Evolutionary conservation across 2,113 vertebrate genomes (phyloP), one percentile per base, ranked within the genome.

Genomic region (Gorsachius goisagi): DNA sequence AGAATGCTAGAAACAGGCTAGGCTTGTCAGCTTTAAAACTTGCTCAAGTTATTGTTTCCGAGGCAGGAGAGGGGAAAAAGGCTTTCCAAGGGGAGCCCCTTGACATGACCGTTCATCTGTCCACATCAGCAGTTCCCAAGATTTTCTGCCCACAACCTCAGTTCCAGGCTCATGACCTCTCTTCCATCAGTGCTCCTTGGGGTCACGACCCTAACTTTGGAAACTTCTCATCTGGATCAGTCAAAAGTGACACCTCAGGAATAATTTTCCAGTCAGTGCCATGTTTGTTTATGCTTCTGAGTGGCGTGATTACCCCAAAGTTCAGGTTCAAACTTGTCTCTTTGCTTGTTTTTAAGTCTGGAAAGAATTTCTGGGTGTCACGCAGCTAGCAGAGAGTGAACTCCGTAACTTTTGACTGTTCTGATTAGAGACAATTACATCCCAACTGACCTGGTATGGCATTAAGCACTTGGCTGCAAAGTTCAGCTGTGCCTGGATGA

Each of bases 321-420:
- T 89, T 96, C 97, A 95, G 84, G 94, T 92, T 96, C 74, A 89
- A 28, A 91, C 95, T 85, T 53, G 92, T 73, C n/a, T 87, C 74
- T 95, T 79, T 74, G 64, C 88, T 94, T 81, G 88, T 94, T 90
- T 92, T 23, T 64, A 77, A 92, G 75, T 45, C 83, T 90, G 71
- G 73, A 89, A 95, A 60, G 88, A 95, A 93, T 95, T 96, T 96
- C 33, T 93, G 60, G 37, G 79, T 97, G 88, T 90, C 95, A 82
- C 71, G 94, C 68, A 91, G 69, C 12, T 74, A 72, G 39, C 23
- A 90, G 82, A 85, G 81, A 58, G 53, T 18, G 79, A 94, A 96
- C 62, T 93, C 62, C 37, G 15, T 67, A 76, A 66, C 93, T 88
- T 95, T 45, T 91, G 77, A 81, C 91, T 87, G 74, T 83, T 94